phyloP scores from a whole-genome alignment of 1,140 invertebrate species.

The Bombus picipes region DNA sequence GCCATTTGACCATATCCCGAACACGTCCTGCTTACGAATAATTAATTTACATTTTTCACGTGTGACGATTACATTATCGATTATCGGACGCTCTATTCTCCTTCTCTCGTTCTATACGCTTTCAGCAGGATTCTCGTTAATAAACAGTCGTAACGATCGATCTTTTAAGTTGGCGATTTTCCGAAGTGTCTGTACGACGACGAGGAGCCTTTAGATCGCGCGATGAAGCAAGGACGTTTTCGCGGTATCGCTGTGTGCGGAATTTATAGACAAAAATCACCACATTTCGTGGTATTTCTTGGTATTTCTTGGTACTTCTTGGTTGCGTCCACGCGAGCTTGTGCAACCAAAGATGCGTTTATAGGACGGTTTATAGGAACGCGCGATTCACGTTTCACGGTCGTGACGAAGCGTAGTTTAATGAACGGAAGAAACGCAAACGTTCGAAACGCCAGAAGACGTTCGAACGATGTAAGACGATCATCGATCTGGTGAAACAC shows the following conservation, averaged over 20 bases:
- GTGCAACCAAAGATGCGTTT: not conserved
- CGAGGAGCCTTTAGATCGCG: not conserved
- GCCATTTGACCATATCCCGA: not conserved
- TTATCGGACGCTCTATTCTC: not conserved
- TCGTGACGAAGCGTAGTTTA: not conserved
- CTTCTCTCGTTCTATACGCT: not conserved
- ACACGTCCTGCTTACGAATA: not conserved
- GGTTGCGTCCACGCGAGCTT: not conserved
- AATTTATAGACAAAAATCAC: not conserved
- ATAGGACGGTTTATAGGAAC: no score
- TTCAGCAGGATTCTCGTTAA: constrained; percentile 5
- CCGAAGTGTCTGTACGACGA: not conserved
- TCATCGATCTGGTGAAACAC: constrained; percentile 30
- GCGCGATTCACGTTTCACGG: not conserved
- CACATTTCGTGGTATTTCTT: no score
- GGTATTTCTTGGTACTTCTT: no score
- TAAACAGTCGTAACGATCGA: not conserved
- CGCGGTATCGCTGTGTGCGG: not conserved
- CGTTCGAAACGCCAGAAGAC: not conserved
- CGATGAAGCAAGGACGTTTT: not conserved
- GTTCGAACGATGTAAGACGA: constrained; percentile 14
- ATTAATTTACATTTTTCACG: not conserved
- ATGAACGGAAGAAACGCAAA: not conserved
- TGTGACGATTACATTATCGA: no score
- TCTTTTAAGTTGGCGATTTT: not conserved